Evolutionary conservation across 1,140 invertebrate genomes (phyloP), one percentile per base, ranked within the genome.

Genomic region (Pomacea maculata): DNA sequence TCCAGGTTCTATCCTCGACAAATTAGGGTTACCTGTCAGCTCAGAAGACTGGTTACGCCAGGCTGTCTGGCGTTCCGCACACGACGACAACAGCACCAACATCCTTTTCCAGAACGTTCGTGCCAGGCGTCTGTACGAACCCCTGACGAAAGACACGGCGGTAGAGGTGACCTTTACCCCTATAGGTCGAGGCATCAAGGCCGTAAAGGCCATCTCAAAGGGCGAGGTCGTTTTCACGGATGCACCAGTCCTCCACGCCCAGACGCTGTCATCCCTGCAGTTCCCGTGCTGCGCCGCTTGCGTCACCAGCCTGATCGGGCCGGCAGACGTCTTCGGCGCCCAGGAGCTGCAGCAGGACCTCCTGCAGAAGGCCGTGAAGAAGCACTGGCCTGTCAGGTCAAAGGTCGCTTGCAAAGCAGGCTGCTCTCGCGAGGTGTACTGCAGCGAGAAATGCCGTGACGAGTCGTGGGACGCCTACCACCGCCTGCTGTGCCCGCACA

Each of bases 401-500:
- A 61, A 75, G 14, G 64, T 82, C 29, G 78, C 79, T 0, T 88
- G 88, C 75, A 45, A 6, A 2, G 34, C 34, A 4, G 45, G 55
- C 17, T 88, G 88, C 77, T 70, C 70, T 7, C 64, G 70, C 65
- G 82, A 84, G 21, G 79, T 83, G 3, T 88, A 88, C 75, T 88
- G 88, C 74, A 87, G 86, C 63, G 77, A 79, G 17, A 54, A 65
- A 45, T 88, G 88, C 64, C 63, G 83, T 19, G 63, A 82, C 0
- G 86, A 88, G n/a, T 83, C 85, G 3, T 88, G 88, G 88, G 74
- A 74, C 1, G 76, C 45, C 61, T 85, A 86, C 57, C 88, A 88
- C 80, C 76, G 82, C 29, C 75, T 86, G 45, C 75, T 88, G n/a
- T 88, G 88, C 78, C 82, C 83, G 19, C 75, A 79, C 11, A 71